Evolutionary conservation across 2,797 vertebrate genomes (phyloP).

Genomic region (Molossus alvarezi): DNA sequence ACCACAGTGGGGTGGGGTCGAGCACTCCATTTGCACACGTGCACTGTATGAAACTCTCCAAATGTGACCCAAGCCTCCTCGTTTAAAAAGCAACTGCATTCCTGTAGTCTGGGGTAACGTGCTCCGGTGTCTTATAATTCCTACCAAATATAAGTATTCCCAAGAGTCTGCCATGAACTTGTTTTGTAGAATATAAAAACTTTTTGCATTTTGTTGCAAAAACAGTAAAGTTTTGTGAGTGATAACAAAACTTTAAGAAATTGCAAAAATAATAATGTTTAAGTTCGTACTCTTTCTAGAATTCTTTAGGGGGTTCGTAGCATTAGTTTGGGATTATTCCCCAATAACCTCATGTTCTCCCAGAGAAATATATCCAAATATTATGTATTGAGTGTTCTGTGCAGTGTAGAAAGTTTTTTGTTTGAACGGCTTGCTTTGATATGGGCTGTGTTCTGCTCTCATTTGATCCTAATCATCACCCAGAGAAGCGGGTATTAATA

Average conservation of each 20-base stretch:
- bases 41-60: background rate
- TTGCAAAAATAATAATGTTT: background rate
- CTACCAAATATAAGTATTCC: constrained; percentile 33
- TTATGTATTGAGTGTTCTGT: background rate
- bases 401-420: constrained; percentile 38
- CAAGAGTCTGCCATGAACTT: constrained; percentile 17
- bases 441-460: constrained; percentile 10
- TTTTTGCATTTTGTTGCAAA: constrained; percentile 49
- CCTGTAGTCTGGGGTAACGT: background rate
- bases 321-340: background rate
- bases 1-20: background rate
- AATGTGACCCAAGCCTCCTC: background rate
- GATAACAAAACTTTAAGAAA: background rate
- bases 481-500: background rate
- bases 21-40: constrained; percentile 30
- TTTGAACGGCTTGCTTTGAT: constrained; percentile 78
- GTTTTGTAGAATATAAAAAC: constrained; percentile 27
- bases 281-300: constrained; percentile 46
- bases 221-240: constrained; percentile 34
- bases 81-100: constrained; percentile 9
- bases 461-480: background rate
- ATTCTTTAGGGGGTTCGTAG: background rate
- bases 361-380: background rate
- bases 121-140: background rate
- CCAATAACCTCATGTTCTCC: background rate